Evolutionary conservation across 2,888 invertebrate genomes (phyloP).

Genomic region (Heteromurus nitidus): DNA sequence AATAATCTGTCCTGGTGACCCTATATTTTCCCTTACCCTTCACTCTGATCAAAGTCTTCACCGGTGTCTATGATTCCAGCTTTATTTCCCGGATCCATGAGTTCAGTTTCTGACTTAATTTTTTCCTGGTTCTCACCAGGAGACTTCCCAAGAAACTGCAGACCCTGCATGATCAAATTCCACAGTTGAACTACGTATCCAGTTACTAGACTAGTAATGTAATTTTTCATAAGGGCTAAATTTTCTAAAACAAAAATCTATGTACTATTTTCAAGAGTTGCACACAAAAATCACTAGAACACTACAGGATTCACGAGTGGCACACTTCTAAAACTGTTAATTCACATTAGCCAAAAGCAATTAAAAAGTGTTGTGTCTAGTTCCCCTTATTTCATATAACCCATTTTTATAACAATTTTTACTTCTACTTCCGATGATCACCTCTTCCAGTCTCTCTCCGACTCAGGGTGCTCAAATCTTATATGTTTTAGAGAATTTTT

Average conservation of each 20-base stretch:
- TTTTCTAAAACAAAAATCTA: too few species aligned
- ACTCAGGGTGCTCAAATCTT: too few species aligned
- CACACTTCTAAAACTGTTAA: too few species aligned
- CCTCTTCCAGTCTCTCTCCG: too few species aligned
- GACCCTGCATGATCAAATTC: slow-evolving; percentile 53
- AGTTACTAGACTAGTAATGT: not conserved
- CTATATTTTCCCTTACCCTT: slow-evolving; percentile 59
- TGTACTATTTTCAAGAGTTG: not conserved
- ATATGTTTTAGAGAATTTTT: too few species aligned
- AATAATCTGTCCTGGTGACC: too few species aligned
- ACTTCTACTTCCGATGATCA: too few species aligned
- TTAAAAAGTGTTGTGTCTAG: too few species aligned
- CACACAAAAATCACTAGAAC: not conserved
- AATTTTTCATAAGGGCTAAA: not conserved
- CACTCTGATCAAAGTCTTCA: slow-evolving; percentile 54
- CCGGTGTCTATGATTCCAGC: slow-evolving; percentile 33
- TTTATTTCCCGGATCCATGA: slow-evolving; percentile 16
- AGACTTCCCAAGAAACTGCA: slow-evolving; percentile 27
- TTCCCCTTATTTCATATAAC: too few species aligned
- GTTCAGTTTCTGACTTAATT: not conserved
- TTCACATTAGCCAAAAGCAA: too few species aligned
- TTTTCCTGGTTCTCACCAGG: slow-evolving; percentile 37
- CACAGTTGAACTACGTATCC: not conserved
- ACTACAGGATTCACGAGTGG: too few species aligned
- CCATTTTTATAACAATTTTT: too few species aligned